Conservation (phyloP, 1,140 invertebrate genomes). For the Monomorium pharaonis region DNA sequence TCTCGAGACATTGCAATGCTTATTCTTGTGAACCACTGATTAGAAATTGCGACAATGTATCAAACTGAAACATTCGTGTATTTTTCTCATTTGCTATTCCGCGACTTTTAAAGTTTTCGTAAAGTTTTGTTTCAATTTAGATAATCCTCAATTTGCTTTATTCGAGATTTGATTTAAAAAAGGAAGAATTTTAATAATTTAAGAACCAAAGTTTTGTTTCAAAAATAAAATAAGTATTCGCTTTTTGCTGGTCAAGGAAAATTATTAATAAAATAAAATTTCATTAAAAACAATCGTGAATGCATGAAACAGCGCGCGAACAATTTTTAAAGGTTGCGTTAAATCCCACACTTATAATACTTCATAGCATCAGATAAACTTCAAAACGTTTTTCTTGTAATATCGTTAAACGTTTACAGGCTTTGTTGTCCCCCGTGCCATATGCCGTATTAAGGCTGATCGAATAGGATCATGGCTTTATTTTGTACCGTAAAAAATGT, state of each 20-base stretch:
- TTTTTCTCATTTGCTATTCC: too few species aligned
- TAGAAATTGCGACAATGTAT: neutral
- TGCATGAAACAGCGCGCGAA: neutral
- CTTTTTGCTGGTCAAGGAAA: neutral
- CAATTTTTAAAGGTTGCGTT: neutral
- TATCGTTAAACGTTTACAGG: slow-evolving; percentile 43
- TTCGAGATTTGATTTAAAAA: neutral
- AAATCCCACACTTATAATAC: neutral
- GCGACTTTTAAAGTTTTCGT: neutral
- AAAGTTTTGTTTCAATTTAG: neutral
- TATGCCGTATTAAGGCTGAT: slow-evolving; percentile 2
- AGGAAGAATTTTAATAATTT: neutral
- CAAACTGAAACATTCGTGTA: neutral
- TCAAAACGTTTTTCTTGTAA: slow-evolving; percentile 14
- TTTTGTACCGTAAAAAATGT: slow-evolving; percentile 1
- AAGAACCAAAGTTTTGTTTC: neutral
- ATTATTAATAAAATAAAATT: neutral
- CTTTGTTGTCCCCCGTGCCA: slow-evolving; percentile 1
- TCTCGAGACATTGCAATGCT: too few species aligned
- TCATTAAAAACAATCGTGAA: neutral
- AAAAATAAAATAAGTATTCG: neutral
- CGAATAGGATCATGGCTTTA: slow-evolving; percentile 10
- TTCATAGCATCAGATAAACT: slow-evolving; percentile 6
- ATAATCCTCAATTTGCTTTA: neutral
- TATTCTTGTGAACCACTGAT: too few species aligned